phyloP scores from a whole-genome alignment of 2,113 vertebrate species.

The Leuciscus idus region DNA sequence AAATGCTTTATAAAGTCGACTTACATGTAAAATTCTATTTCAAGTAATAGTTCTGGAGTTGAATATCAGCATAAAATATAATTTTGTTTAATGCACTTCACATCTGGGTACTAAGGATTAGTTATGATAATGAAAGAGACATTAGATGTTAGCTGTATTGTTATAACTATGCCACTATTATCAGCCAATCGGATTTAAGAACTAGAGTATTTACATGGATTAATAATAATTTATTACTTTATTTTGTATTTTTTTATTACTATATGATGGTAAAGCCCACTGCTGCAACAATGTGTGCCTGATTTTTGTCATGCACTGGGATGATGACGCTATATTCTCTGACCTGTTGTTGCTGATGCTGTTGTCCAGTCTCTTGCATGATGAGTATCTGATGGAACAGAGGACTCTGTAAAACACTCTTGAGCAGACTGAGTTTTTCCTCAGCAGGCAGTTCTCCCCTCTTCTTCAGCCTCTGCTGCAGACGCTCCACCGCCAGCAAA shows the following conservation, averaged over 20 bases:
- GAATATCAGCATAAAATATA: not conserved
- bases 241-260: not conserved
- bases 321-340: slow-evolving; percentile 4
- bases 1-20: not conserved
- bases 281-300: not conserved
- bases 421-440: slow-evolving; percentile 87
- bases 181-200: not conserved
- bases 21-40: not conserved
- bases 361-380: slow-evolving; percentile 86
- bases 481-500: slow-evolving; percentile 89
- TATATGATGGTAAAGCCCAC: not conserved
- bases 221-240: not conserved
- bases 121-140: slow-evolving; percentile 11
- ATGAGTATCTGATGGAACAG: slow-evolving; percentile 92
- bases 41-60: not conserved
- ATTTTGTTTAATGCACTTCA: not conserved
- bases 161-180: not conserved
- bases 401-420: slow-evolving; percentile 91
- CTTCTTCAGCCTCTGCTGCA: slow-evolving; percentile 88
- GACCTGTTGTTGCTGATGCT: slow-evolving; percentile 81
- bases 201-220: not conserved
- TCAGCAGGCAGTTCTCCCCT: slow-evolving; percentile 84
- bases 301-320: not conserved
- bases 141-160: not conserved
- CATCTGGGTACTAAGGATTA: not conserved